phyloP scores from a whole-genome alignment of 2,113 vertebrate species.

The Gobiocypris rarus region DNA sequence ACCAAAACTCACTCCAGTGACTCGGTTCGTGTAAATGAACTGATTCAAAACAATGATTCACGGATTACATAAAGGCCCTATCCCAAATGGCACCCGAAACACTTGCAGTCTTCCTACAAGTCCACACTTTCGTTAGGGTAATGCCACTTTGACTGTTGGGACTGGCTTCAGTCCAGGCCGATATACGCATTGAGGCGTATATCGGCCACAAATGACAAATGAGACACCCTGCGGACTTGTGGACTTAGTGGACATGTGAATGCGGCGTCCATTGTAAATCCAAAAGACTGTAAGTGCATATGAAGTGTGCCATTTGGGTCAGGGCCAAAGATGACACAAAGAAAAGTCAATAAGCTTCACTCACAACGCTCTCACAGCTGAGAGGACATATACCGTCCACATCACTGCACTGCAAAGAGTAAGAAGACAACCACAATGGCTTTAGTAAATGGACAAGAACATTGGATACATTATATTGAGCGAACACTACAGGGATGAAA shows the following conservation, averaged over 20 bases:
- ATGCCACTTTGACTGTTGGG: too few species aligned
- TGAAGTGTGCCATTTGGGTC: too few species aligned
- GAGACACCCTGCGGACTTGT: too few species aligned
- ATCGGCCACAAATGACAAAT: too few species aligned
- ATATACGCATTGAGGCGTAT: too few species aligned
- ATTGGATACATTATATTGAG: neutral
- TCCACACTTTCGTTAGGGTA: too few species aligned
- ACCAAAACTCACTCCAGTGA: neutral
- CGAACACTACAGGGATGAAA: neutral
- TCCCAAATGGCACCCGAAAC: too few species aligned
- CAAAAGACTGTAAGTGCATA: too few species aligned
- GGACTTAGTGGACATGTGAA: too few species aligned
- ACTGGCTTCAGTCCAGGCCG: too few species aligned
- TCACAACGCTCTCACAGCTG: constrained; percentile 74
- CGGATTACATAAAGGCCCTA: neutral
- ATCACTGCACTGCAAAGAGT: constrained; percentile 69
- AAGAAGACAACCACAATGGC: constrained; percentile 7
- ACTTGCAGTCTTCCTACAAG: too few species aligned
- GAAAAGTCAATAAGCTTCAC: constrained; percentile 52
- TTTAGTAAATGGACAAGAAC: neutral
- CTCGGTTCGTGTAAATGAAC: neutral
- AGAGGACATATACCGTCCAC: constrained; percentile 79
- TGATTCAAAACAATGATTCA: neutral
- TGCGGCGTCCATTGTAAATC: too few species aligned
- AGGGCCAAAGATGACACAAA: neutral